phyloP scores from a whole-genome alignment of 2,113 vertebrate species.

The Poicephalus meyeri region DNA sequence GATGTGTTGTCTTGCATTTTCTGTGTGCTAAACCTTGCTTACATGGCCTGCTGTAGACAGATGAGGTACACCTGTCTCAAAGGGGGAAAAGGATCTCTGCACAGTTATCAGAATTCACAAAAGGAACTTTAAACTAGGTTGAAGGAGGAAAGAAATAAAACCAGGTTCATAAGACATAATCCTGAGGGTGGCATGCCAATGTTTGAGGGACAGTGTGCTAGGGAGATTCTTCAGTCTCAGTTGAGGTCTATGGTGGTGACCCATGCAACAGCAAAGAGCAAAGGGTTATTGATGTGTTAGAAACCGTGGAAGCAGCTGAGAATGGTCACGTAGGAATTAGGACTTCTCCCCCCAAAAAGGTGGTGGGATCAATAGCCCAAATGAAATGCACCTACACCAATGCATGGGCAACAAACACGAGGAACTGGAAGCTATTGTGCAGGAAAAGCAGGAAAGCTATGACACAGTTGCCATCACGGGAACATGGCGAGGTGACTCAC shows the following conservation, averaged over 20 bases:
- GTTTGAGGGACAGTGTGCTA: neutral
- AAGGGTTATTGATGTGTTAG: neutral
- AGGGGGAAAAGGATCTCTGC: neutral
- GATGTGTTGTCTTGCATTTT: too few species aligned
- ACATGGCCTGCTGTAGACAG: neutral
- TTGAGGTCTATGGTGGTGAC: neutral
- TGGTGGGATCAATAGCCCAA: neutral
- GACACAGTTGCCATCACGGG: neutral
- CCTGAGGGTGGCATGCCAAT: rapidly evolving
- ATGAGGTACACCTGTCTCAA: neutral
- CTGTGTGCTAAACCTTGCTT: too few species aligned
- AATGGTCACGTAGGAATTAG: neutral
- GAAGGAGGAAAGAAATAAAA: neutral
- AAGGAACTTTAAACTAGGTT: neutral
- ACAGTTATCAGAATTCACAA: neutral
- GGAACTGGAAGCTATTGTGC: neutral
- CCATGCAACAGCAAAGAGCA: neutral
- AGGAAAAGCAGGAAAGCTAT: neutral
- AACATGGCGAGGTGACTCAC: too few species aligned
- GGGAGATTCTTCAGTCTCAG: neutral
- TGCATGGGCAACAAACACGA: neutral
- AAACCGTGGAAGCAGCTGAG: neutral
- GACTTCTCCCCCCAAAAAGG: neutral
- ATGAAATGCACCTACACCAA: neutral
- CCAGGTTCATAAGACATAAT: neutral